phyloP scores from a whole-genome alignment of 2,113 vertebrate species.

The Sterrhoptilus dennistouni region DNA sequence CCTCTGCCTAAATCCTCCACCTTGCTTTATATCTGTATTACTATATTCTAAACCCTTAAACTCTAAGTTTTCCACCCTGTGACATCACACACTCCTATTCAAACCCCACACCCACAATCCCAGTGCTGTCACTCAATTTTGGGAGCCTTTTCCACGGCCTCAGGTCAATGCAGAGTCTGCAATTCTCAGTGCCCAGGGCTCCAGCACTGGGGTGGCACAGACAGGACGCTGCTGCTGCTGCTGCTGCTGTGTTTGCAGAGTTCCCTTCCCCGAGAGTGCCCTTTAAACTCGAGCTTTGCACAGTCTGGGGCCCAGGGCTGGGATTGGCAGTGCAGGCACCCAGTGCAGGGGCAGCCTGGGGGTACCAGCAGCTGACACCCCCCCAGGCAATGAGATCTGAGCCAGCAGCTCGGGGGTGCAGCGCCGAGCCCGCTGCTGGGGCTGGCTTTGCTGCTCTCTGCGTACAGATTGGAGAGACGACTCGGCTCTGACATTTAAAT shows the following conservation, averaged over 20 bases:
- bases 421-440: background rate
- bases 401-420: background rate
- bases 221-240: background rate
- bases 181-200: background rate
- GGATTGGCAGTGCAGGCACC: background rate
- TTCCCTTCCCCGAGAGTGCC: background rate
- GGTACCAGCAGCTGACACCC: conserved; percentile 62
- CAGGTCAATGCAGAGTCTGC: background rate
- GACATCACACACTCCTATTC: too few relatives aligned
- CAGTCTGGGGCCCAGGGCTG: background rate
- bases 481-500: conserved; percentile 69
- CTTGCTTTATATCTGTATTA: too few relatives aligned
- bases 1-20: too few relatives aligned
- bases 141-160: background rate
- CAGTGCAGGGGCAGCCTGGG: conserved; percentile 24
- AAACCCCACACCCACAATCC: too few relatives aligned
- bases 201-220: background rate
- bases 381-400: conserved; percentile 60
- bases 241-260: background rate
- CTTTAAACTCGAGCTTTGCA: background rate
- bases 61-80: too few relatives aligned
- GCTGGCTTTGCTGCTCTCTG: background rate
- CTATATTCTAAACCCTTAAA: background rate
- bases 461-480: background rate
- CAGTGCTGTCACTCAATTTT: background rate